phyloP scores from a whole-genome alignment of 2,113 vertebrate species.

The Elanoides forficatus region DNA sequence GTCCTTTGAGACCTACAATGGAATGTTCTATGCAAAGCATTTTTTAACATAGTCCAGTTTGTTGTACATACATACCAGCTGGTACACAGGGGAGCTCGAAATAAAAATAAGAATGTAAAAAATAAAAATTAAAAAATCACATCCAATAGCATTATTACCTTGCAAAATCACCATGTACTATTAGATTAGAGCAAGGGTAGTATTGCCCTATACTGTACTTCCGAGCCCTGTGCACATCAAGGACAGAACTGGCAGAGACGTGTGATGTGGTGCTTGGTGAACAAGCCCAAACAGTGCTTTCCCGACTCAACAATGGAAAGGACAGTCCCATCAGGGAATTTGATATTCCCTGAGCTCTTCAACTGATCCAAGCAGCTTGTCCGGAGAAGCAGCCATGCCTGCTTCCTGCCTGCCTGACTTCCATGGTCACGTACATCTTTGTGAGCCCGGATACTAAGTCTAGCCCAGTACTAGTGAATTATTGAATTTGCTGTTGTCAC shows the following conservation, averaged over 20 bases:
- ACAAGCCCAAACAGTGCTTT: not conserved
- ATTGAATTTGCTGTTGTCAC: not conserved
- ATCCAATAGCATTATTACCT: not conserved
- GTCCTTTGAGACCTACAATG: not conserved
- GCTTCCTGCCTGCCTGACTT: not conserved
- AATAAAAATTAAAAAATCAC: not conserved
- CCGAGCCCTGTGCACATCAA: not conserved
- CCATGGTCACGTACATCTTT: not conserved
- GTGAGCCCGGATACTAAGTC: fast-evolving
- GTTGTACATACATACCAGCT: fast-evolving
- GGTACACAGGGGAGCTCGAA: not conserved
- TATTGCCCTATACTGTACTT: not conserved
- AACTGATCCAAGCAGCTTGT: not conserved
- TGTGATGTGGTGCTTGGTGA: not conserved
- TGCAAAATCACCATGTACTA: not conserved
- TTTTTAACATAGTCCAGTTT: not conserved
- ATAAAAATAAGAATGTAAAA: not conserved
- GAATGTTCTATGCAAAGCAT: not conserved
- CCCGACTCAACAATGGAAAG: not conserved
- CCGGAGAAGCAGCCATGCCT: not conserved
- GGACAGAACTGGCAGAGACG: not conserved
- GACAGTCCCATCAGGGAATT: not conserved
- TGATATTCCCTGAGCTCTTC: not conserved
- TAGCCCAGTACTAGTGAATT: not conserved
- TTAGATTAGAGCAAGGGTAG: not conserved